Conservation (phyloP, 2,888 invertebrate genomes). For the Julus scandinavius region DNA sequence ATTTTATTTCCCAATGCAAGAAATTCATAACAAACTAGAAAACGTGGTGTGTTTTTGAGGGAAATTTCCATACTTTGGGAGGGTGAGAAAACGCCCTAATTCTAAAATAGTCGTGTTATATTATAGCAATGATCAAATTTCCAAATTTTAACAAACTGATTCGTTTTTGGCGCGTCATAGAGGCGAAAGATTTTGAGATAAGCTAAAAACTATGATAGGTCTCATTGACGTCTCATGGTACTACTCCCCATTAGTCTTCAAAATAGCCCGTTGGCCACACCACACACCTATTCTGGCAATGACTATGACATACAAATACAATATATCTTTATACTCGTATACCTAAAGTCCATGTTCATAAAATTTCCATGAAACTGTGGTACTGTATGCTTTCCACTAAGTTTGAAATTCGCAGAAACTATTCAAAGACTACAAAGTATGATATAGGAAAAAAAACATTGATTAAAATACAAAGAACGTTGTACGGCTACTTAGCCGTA, state of each 20-base stretch:
- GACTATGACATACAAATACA: neutral
- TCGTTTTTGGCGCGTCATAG: neutral
- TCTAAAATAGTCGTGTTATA: no score
- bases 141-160: neutral
- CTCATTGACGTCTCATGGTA: no score
- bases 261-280: neutral
- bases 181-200: constrained; percentile 16
- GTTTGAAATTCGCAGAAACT: neutral
- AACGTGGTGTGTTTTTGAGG: neutral
- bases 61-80: neutral
- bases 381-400: neutral
- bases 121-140: neutral
- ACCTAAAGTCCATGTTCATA: neutral
- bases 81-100: neutral
- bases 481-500: no score
- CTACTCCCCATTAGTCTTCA: neutral
- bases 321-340: neutral
- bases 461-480: no score
- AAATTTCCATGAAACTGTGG: neutral
- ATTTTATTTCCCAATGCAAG: no score
- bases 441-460: no score
- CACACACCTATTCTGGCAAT: neutral
- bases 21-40: no score
- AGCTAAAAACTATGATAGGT: neutral
- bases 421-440: neutral